These are phyloP conservation scores for Campaea margaritaria DNA, from an alignment of 2,888 invertebrate genomes.

Conservation along the genomic window DNA sequence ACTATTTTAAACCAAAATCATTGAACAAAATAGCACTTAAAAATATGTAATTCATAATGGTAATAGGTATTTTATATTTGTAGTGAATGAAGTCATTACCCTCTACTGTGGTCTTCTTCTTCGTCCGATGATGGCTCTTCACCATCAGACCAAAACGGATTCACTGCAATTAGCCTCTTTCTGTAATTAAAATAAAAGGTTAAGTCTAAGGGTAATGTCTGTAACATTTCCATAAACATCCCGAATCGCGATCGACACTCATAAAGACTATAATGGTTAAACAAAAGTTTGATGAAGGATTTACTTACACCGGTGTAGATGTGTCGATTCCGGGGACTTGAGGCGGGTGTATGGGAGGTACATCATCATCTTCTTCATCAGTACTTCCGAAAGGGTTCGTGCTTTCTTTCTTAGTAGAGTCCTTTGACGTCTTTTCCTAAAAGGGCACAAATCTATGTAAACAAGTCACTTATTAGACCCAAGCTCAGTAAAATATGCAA, in stretches of 20 bases:
- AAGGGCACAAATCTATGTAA: constrained; percentile 2
- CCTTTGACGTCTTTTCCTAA: constrained; percentile 33
- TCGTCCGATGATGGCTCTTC: constrained; percentile 87
- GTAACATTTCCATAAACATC: not conserved
- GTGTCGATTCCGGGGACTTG: constrained; percentile 51
- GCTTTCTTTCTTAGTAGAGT: constrained; percentile 65
- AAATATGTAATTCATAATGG: too few species aligned
- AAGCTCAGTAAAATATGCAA: not conserved
- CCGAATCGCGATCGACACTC: not conserved
- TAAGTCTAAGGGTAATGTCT: not conserved
- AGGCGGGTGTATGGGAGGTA: constrained; percentile 64
- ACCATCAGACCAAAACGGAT: constrained; percentile 91
- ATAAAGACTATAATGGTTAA: not conserved
- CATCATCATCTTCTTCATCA: constrained; percentile 85
- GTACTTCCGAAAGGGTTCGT: constrained; percentile 90
- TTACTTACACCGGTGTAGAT: constrained; percentile 65
- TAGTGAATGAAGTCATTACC: constrained; percentile 48
- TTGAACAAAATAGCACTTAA: not conserved
- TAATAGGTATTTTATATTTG: not conserved
- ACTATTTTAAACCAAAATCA: not conserved
- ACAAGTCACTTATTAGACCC: not conserved
- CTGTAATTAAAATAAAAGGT: constrained; percentile 54
- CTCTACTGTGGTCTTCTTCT: constrained; percentile 66
- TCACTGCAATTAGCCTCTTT: constrained; percentile 84
- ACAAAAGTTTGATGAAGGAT: not conserved